Conservation (phyloP, 2,888 invertebrate species). For the Allygus modestus region DNA sequence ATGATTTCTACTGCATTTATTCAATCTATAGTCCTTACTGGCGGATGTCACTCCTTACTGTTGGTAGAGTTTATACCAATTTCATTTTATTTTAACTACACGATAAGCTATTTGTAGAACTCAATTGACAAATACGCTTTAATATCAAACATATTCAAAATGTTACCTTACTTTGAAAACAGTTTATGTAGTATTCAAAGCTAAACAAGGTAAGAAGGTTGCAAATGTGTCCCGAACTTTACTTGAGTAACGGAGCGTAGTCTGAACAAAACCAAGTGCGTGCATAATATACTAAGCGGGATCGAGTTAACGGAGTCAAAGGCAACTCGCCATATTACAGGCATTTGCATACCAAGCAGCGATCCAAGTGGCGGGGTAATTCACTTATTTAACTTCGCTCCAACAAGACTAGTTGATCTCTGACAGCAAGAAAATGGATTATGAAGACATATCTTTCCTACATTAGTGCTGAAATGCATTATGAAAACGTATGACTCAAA, state of each 20-base stretch:
- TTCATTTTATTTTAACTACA: too few species aligned
- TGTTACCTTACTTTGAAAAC: too few species aligned
- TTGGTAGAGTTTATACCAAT: too few species aligned
- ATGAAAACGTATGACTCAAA: too few species aligned
- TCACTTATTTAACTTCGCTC: constrained; percentile 15
- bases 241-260: neutral
- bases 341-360: constrained; percentile 46
- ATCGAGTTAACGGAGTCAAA: constrained; percentile 45
- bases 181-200: too few species aligned
- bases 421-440: neutral
- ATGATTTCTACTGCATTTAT: too few species aligned
- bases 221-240: neutral
- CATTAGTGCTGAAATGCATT: too few species aligned
- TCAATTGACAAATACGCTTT: too few species aligned
- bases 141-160: too few species aligned
- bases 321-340: constrained; percentile 25
- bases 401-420: neutral
- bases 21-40: too few species aligned
- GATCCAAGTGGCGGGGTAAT: constrained; percentile 13
- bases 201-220: neutral
- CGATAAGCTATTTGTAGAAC: too few species aligned
- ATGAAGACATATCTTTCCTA: neutral
- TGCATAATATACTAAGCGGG: constrained; percentile 35
- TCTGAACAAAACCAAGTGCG: constrained; percentile 25
- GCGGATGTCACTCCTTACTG: too few species aligned